Evolutionary conservation across 2,888 invertebrate genomes (phyloP), one percentile per base, ranked within the genome.

Genomic region (Toxonevra muliebris): DNA sequence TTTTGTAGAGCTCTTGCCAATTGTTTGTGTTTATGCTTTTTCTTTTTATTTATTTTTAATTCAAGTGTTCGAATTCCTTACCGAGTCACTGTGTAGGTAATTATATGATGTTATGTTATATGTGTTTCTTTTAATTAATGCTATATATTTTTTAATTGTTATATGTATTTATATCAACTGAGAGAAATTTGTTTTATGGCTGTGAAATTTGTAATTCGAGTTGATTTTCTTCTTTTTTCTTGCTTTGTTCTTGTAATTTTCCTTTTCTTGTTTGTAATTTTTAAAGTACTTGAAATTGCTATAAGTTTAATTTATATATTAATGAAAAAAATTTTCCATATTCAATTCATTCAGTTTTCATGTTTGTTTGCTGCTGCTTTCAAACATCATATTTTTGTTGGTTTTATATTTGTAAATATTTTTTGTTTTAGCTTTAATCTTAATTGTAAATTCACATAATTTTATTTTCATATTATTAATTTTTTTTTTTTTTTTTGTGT

Each of bases 211-310:
- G 30, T 30, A 30, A 30, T 30, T 30, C 30, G 30, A 30, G 30
- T 30, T 30, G 30, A 48, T 3, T n/a, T 45, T 48, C 13, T 48
- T 48, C 48, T 48, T 48, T 1, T 15, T 48, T 48, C 15, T 48
- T 15, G 15, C n/a, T 48, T 10, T 48, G 48, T 0, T 48, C 11
- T 48, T 48, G 13, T 11, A 58, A 64, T 60, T 30, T 52, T 61
- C 13, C 58, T 13, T n/a, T 50, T 60, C 41, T 66, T 62, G 53
- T 45, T 30, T 60, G 50, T 64, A 60, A 64, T 43, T 54, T 63
- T 61, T 79, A 80, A 78, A 78, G 79, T 78, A 80, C 75, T 80
- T 80, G 67, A 73, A 78, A 78, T 78, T 78, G 80, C 79, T 78
- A 79, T 78, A 80, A 75, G 79, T 75, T 80, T 78, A 76, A 71